Evolutionary conservation across 2,113 vertebrate genomes (phyloP).

Genomic region (Mesoclemmys tuberculata): DNA sequence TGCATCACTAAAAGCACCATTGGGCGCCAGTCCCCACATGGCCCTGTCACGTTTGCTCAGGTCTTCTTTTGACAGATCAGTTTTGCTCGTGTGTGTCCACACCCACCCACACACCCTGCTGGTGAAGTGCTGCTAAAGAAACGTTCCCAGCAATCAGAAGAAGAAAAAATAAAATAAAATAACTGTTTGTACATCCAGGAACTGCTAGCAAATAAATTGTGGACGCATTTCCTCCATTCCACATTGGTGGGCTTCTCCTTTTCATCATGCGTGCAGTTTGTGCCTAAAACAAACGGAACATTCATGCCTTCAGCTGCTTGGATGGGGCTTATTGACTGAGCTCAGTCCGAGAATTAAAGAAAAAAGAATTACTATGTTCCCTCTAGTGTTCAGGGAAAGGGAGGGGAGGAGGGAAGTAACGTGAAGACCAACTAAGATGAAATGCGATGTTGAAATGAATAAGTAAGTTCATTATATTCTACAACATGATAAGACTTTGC

Average conservation of each 20-base stretch:
- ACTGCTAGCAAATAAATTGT: background rate
- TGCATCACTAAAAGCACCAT: background rate
- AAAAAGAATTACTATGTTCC: background rate
- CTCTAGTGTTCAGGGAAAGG: constrained; percentile 35
- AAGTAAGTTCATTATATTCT: constrained; percentile 79
- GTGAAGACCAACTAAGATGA: constrained; percentile 68
- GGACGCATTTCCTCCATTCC: background rate
- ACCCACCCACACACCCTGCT: background rate
- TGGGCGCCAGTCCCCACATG: background rate
- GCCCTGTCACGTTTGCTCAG: background rate
- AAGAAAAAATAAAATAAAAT: background rate
- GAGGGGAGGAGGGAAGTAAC: constrained; percentile 27
- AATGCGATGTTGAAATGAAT: constrained; percentile 69
- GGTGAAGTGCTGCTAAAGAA: background rate
- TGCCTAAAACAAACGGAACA: background rate
- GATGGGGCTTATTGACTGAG: background rate
- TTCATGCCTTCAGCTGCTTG: background rate
- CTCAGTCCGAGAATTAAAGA: background rate
- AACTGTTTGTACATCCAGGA: background rate
- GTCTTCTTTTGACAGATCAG: background rate
- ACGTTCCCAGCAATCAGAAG: background rate
- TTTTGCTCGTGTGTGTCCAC: background rate
- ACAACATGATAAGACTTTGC: constrained; percentile 71
- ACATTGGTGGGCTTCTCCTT: background rate
- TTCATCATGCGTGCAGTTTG: background rate